phyloP scores from a whole-genome alignment of 2,113 vertebrate genomes.

The Chamaetylas fuelleborni region DNA sequence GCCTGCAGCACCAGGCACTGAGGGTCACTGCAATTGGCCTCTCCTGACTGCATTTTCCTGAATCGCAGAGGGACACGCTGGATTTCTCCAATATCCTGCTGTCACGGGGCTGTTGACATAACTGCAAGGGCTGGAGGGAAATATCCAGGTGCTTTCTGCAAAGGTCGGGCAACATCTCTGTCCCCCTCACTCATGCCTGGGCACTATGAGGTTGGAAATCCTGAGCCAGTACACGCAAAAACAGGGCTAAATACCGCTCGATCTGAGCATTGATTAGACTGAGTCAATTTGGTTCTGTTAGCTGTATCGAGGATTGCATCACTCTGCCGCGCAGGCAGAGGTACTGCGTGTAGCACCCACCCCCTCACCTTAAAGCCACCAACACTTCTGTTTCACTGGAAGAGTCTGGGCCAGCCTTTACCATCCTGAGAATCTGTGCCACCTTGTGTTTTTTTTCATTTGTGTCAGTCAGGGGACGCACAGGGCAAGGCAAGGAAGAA shows the following conservation, averaged over 20 bases:
- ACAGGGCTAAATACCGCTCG: accelerated
- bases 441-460: not conserved
- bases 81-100: not conserved
- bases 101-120: accelerated
- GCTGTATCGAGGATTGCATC: not conserved
- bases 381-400: not conserved
- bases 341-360: accelerated
- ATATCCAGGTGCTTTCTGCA: not conserved
- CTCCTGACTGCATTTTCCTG: not conserved
- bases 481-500: not conserved
- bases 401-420: not conserved
- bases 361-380: not conserved
- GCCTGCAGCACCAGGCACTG: not conserved
- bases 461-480: not conserved
- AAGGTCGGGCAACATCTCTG: not conserved
- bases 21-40: not conserved
- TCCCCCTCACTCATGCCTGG: not conserved
- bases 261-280: accelerated
- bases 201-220: not conserved
- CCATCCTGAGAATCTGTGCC: accelerated
- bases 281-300: not conserved
- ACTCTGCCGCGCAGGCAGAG: not conserved
- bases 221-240: not conserved
- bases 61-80: accelerated
- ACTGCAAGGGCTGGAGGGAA: not conserved